Percentiles rank a stretch among this genome's conserved stretches.
Conservation (phyloP, 37 sponge, comb jelly and placozoan species). For the Mnemiopsis leidyi region DNA sequence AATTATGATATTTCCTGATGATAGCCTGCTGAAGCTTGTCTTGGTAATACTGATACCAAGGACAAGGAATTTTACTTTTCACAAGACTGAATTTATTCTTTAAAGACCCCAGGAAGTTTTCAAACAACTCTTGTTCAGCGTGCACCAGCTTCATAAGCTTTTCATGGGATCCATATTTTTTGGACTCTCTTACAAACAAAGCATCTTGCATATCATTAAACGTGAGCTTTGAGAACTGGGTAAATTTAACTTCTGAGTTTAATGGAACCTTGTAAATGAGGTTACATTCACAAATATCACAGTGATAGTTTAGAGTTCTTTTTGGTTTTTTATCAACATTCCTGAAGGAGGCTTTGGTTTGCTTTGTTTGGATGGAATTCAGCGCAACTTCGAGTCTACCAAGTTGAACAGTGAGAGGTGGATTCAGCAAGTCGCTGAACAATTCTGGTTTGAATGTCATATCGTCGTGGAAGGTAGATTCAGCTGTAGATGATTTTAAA, state of each 20-base stretch:
- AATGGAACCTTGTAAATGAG: neutral
- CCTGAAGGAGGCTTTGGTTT: neutral
- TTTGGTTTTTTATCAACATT: neutral
- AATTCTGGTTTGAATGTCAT: neutral
- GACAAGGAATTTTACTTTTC: neutral
- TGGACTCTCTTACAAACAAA: neutral
- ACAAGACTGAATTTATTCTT: neutral
- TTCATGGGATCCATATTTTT: neutral
- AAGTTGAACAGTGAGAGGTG: neutral
- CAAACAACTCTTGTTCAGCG: conserved; percentile 1
- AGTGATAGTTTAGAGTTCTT: neutral
- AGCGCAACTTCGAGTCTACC: conserved; percentile 2
- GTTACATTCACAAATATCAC: neutral
- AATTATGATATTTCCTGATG: neutral
- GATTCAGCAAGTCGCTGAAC: neutral
- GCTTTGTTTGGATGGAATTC: neutral
- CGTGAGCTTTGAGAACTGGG: conserved; percentile 36
- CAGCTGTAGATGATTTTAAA: neutral
- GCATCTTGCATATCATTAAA: conserved; percentile 1
- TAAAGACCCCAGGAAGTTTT: neutral
- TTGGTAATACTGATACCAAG: neutral
- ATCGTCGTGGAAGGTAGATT: neutral
- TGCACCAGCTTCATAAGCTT: neutral
- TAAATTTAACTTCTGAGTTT: neutral
- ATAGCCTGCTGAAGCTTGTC: neutral